Evolutionary conservation across 2,113 vertebrate genomes (phyloP).

Genomic region (Channa maculata): DNA sequence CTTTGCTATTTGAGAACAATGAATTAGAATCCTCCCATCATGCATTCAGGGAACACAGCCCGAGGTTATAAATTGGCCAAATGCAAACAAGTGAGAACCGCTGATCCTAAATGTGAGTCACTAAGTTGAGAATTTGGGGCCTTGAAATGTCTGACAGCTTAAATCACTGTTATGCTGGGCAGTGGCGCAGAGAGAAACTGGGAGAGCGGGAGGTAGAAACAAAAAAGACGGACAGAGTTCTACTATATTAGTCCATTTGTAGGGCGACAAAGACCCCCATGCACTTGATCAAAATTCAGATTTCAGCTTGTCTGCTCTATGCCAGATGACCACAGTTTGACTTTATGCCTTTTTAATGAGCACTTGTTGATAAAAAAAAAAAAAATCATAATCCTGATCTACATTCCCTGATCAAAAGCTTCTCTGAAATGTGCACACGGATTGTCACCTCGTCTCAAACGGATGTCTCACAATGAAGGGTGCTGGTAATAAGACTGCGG

Average conservation of each 20-base stretch:
- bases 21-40: slow-evolving; percentile 51
- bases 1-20: slow-evolving; percentile 36
- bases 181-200: slow-evolving; percentile 30
- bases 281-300: slow-evolving; percentile 41
- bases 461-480: slow-evolving; percentile 43
- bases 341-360: slow-evolving; percentile 56
- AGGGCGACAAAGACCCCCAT: slow-evolving; percentile 19
- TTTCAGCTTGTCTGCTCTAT: slow-evolving; percentile 35
- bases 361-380: slow-evolving; percentile 56
- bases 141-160: slow-evolving; percentile 67
- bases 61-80: slow-evolving; percentile 51
- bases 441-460: slow-evolving; percentile 51
- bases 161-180: slow-evolving; percentile 59
- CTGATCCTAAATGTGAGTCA: slow-evolving; percentile 63
- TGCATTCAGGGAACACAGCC: slow-evolving; percentile 46
- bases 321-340: slow-evolving; percentile 56
- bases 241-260: slow-evolving; percentile 13
- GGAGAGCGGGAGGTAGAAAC: background rate
- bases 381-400: slow-evolving; percentile 49
- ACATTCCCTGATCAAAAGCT: slow-evolving; percentile 54
- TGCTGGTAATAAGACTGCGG: slow-evolving; percentile 12
- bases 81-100: slow-evolving; percentile 64
- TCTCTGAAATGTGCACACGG: slow-evolving; percentile 44
- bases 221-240: slow-evolving; percentile 18
- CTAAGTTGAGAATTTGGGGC: slow-evolving; percentile 56